Evolutionary conservation across 2,113 vertebrate species (phyloP).

Genomic region (Erythrocercus mccallii): DNA sequence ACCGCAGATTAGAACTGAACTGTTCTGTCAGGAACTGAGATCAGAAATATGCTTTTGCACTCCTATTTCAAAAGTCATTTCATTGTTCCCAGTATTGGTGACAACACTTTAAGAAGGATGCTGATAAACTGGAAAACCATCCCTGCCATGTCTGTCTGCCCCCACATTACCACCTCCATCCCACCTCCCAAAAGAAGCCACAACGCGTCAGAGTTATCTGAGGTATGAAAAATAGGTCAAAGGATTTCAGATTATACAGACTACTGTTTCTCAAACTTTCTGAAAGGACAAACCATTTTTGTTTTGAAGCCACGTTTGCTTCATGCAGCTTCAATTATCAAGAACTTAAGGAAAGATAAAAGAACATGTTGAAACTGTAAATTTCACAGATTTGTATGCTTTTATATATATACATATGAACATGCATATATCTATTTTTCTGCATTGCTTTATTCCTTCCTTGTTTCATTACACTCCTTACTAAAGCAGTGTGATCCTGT

Average conservation of each 20-base stretch:
- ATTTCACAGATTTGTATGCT: neutral
- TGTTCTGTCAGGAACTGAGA: neutral
- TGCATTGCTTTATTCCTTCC: neutral
- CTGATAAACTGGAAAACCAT: neutral
- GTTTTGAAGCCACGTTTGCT: neutral
- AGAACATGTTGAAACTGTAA: neutral
- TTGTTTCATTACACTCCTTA: neutral
- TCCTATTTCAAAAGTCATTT: neutral
- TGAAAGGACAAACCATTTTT: neutral
- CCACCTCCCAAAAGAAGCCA: neutral
- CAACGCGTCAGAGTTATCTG: neutral
- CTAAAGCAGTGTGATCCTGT: neutral
- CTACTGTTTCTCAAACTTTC: neutral
- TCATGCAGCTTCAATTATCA: neutral
- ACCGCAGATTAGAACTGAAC: neutral
- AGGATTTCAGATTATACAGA: neutral
- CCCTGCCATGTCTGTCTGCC: rapidly evolving
- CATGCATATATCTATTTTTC: neutral
- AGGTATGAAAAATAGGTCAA: neutral
- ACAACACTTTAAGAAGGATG: neutral
- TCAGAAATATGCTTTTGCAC: neutral
- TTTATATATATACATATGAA: neutral
- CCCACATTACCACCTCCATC: rapidly evolving
- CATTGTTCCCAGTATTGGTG: neutral
- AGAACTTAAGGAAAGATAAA: neutral